phyloP scores from a whole-genome alignment of 2,888 invertebrate genomes.

The Drosophila anomelani region DNA sequence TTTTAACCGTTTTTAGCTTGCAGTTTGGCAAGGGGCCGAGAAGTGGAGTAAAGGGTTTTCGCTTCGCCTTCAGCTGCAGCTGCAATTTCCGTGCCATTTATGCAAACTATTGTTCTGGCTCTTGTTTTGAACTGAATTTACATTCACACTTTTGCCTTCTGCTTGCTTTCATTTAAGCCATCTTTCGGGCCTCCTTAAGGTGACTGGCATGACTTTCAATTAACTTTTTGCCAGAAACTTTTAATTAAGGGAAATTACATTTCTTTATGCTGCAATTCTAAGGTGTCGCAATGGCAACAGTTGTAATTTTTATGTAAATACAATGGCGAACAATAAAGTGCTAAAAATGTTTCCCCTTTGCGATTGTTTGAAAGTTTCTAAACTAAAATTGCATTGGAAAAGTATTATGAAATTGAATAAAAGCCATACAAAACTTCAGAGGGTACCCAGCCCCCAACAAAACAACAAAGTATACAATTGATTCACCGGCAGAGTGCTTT shows the following conservation, averaged over 20 bases:
- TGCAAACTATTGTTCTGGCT: conserved; percentile 44
- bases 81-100: conserved; percentile 60
- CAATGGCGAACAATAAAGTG: background rate
- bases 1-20: conserved; percentile 41
- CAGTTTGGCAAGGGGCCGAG: conserved; percentile 17
- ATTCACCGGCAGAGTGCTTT: conserved; percentile 53
- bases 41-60: conserved; percentile 16
- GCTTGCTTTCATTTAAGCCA: conserved; percentile 17
- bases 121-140: conserved; percentile 25
- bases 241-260: conserved; percentile 31
- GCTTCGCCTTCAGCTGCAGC: conserved; percentile 45
- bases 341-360: conserved; percentile 6
- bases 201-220: conserved; percentile 32
- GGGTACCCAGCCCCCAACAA: background rate
- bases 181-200: conserved; percentile 2
- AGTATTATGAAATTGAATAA: conserved; percentile 23
- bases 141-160: conserved; percentile 33
- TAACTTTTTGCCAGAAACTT: conserved; percentile 30
- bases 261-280: conserved; percentile 2
- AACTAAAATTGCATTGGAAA: conserved; percentile 29
- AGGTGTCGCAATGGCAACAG: conserved; percentile 15
- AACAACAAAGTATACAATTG: conserved; percentile 66
- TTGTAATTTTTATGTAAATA: background rate
- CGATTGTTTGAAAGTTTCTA: conserved; percentile 8
- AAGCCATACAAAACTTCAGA: conserved; percentile 15